Conservation (phyloP, 1,140 invertebrate species). For the Mizuhopecten yessoensis region DNA sequence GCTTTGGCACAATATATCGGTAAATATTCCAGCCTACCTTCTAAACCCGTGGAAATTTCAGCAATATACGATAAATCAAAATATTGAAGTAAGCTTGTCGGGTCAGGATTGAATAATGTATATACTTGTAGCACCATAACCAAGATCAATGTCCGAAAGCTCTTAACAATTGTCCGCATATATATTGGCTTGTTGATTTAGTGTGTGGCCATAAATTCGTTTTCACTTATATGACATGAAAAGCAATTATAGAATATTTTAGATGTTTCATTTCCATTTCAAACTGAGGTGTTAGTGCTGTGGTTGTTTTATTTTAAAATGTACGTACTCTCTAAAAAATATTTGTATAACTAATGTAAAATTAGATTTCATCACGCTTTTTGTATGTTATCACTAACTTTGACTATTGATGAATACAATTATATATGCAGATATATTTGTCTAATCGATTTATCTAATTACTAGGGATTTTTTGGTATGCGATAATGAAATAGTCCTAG, state of each 20-base stretch:
- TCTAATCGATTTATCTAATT: too few relatives aligned
- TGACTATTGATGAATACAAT: too few relatives aligned
- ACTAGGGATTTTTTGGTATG: too few relatives aligned
- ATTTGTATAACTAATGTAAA: too few relatives aligned
- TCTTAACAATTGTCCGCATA: background rate
- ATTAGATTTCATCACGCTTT: too few relatives aligned
- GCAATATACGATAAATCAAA: background rate
- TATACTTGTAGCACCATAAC: background rate
- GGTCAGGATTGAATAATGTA: slow-evolving; percentile 27
- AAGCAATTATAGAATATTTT: background rate
- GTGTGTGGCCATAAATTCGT: background rate
- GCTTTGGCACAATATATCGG: slow-evolving; percentile 23
- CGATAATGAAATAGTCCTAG: too few relatives aligned
- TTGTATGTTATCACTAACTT: too few relatives aligned
- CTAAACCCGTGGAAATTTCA: background rate
- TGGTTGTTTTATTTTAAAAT: too few relatives aligned
- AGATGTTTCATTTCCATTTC: too few relatives aligned
- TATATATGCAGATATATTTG: too few relatives aligned
- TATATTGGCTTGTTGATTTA: background rate
- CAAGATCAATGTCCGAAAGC: background rate
- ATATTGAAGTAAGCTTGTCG: slow-evolving; percentile 18
- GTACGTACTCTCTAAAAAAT: too few relatives aligned
- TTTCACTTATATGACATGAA: background rate
- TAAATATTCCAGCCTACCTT: background rate
- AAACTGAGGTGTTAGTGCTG: too few relatives aligned